Base-by-base conservation (phyloP, 2,797 vertebrate species). In the Lepus townsendii region DNA sequence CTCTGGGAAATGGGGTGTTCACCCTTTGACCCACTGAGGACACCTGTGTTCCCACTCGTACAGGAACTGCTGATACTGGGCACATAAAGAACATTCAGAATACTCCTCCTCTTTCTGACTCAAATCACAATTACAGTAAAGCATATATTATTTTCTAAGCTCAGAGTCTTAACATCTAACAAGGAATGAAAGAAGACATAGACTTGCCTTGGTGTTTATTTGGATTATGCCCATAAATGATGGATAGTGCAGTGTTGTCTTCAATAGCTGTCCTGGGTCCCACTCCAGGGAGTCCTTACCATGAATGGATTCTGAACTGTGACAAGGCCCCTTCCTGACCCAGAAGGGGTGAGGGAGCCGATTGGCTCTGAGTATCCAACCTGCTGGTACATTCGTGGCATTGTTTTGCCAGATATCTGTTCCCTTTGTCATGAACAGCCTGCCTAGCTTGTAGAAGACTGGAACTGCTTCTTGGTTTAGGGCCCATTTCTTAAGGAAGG, bases 401-500 rank as follows among this genome's bases (percentile, higher is more conserved):
- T 26, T 78, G 24, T 80, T 60, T 73, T 84, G 76, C 65, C 35
- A 54, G 3, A 38, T 71, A 20, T 69, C 65, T 77, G 1, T 86
- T 77, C 26, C 27, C 26, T 88, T 60, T 76, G 27, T 84, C 30
- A 68, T n/a, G 47, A 91, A 75, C 57, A 16, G 32, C 71, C 76
- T 73, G 54, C 75, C 83, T 83, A 82, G 42, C 57, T n/a, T 50
- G 13, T 42, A 92, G 52, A 83, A 57, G 79, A 4, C 4, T 62
- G 88, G 76, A 80, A 77, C 82, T 96, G 11, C 35, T 54, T 35
- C 52, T 79, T 30, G 93, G 91, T 93, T 91, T 89, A 77, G n/a
- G 62, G 22, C 5, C 5, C 68, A 71, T 7, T 73, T 0, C 75
- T 96, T 52, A 79, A 88, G 68, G 68, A 83, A 83, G 83, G 84